Conservation (phyloP, 2,113 vertebrate species). For the Aptenodytes forsteri region DNA sequence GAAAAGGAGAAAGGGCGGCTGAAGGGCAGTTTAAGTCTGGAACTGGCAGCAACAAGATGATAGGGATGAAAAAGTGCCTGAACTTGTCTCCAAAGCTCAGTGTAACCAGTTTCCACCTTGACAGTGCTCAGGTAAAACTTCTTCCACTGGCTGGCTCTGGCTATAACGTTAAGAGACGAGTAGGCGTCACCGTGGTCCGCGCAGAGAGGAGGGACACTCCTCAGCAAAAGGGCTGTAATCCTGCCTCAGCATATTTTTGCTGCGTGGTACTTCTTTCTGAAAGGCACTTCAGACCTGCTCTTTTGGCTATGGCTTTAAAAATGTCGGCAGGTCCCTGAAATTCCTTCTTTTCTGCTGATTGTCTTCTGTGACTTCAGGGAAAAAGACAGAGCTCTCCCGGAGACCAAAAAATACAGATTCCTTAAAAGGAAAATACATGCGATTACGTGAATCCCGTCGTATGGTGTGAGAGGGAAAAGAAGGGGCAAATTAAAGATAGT, state of each 20-base stretch:
- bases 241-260: fast-evolving
- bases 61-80: background rate
- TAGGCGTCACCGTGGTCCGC: fast-evolving
- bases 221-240: background rate
- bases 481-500: background rate
- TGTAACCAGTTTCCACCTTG: background rate
- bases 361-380: background rate
- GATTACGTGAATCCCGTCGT: background rate
- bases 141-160: background rate
- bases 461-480: background rate
- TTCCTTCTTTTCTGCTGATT: background rate
- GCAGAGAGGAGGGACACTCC: fast-evolving
- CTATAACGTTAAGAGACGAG: background rate
- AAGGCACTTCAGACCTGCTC: background rate
- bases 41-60: background rate
- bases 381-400: background rate
- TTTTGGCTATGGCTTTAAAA: background rate
- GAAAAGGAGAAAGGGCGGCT: background rate
- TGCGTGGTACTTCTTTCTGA: background rate
- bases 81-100: background rate
- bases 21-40: background rate
- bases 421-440: background rate
- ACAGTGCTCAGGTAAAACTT: background rate
- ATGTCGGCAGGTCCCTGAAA: background rate
- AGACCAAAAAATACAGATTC: background rate